Conservation (phyloP, 2,888 invertebrate genomes). For the Holacanthella duospinosa region DNA sequence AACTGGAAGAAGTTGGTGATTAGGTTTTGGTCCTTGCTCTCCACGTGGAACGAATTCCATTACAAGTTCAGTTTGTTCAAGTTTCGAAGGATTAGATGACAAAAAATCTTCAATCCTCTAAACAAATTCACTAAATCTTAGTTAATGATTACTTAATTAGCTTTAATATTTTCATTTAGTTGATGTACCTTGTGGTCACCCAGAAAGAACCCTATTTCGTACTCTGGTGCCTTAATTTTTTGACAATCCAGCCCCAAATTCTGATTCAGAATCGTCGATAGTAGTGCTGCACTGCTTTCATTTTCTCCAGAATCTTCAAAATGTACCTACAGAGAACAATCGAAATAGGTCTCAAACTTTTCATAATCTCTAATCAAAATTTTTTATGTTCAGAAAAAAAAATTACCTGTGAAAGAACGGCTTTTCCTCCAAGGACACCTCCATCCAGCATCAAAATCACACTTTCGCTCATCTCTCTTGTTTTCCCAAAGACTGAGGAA, state of each 20-base stretch:
- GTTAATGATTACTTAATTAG: too few relatives aligned
- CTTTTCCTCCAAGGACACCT: slow-evolving; percentile 55
- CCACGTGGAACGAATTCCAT: slow-evolving; percentile 31
- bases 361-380: neutral
- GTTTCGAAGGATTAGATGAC: slow-evolving; percentile 21
- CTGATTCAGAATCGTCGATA: slow-evolving; percentile 48
- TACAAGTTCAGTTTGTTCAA: slow-evolving; percentile 26
- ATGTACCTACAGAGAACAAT: slow-evolving; percentile 54
- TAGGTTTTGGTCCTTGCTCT: slow-evolving; percentile 27
- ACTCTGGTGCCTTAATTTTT: slow-evolving; percentile 41
- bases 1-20: slow-evolving; percentile 26
- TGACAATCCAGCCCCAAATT: slow-evolving; percentile 56
- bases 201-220: slow-evolving; percentile 61
- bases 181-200: slow-evolving; percentile 76
- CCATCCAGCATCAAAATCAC: slow-evolving; percentile 40
- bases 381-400: too few relatives aligned
- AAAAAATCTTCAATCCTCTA: slow-evolving; percentile 32
- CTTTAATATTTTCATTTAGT: too few relatives aligned
- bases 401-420: slow-evolving; percentile 70
- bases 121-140: too few relatives aligned
- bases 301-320: slow-evolving; percentile 50
- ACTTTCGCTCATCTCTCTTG: slow-evolving; percentile 23
- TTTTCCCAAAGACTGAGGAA: slow-evolving; percentile 25
- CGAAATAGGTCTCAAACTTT: neutral
- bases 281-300: slow-evolving; percentile 48